Evolutionary conservation across 2,797 vertebrate genomes (phyloP).

Genomic region (Furcifer pardalis): DNA sequence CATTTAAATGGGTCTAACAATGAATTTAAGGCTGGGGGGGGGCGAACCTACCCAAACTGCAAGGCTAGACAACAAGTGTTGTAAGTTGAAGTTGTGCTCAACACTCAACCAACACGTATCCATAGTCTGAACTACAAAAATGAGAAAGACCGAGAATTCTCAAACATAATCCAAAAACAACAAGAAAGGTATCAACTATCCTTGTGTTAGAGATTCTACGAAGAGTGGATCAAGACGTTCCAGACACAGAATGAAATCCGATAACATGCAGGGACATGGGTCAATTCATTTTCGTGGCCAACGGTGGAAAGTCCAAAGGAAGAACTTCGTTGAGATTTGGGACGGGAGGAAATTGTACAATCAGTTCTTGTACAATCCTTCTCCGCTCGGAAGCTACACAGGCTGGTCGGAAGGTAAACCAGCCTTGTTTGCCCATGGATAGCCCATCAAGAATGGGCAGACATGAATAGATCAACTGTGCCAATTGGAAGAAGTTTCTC

Average conservation of each 20-base stretch:
- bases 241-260: background rate
- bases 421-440: background rate
- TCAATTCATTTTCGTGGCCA: background rate
- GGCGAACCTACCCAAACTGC: background rate
- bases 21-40: too few species aligned
- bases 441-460: background rate
- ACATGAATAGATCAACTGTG: background rate
- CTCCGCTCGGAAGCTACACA: background rate
- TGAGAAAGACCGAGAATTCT: too few species aligned
- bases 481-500: background rate
- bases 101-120: accelerated
- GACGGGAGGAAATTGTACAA: too few species aligned
- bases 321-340: background rate
- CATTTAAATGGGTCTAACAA: too few species aligned
- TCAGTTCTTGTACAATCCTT: background rate
- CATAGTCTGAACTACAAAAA: background rate
- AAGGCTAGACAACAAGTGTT: background rate
- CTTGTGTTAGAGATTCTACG: background rate
- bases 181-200: too few species aligned
- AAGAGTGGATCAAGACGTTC: background rate
- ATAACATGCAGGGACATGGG: too few species aligned
- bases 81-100: background rate
- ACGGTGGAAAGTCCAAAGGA: background rate
- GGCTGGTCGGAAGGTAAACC: background rate
- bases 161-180: too few species aligned